These are phyloP conservation scores for Propithecus perrieri DNA, from an alignment of 2,797 vertebrate species.

Conservation along the genomic window DNA sequence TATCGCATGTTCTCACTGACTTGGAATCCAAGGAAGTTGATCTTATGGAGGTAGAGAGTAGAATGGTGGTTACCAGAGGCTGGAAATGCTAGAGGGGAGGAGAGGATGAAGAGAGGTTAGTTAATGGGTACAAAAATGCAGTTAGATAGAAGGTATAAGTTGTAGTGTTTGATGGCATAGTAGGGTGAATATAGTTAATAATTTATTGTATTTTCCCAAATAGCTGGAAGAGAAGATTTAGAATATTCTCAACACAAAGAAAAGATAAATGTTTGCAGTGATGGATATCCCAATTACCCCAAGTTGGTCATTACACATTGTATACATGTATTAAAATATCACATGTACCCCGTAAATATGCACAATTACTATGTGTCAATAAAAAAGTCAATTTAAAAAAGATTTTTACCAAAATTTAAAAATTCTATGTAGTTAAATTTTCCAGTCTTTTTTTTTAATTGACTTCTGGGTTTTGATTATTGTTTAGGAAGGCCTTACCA, in stretches of 20 bases:
- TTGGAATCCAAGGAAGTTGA: neutral
- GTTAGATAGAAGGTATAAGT: neutral
- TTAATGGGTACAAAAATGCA: neutral
- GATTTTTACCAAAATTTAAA: neutral
- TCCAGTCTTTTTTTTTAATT: neutral
- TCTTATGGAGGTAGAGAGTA: neutral
- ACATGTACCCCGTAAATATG: neutral
- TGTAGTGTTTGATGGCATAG: neutral
- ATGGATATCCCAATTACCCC: neutral
- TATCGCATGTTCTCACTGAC: neutral
- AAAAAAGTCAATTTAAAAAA: neutral
- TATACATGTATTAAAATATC: neutral
- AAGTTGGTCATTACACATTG: neutral
- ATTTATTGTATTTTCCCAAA: neutral
- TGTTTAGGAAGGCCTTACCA: neutral
- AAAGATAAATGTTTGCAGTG: neutral
- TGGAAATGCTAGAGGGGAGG: neutral
- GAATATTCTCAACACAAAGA: neutral
- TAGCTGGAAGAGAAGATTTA: neutral
- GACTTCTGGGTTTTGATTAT: conserved; percentile 1
- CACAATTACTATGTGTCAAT: neutral
- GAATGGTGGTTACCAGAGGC: neutral
- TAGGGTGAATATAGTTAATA: neutral
- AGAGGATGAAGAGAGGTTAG: neutral
- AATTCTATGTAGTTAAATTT: neutral